These are phyloP conservation scores for Cosmia trapezina DNA, from an alignment of 2,888 invertebrate genomes.

Conservation along the genomic window DNA sequence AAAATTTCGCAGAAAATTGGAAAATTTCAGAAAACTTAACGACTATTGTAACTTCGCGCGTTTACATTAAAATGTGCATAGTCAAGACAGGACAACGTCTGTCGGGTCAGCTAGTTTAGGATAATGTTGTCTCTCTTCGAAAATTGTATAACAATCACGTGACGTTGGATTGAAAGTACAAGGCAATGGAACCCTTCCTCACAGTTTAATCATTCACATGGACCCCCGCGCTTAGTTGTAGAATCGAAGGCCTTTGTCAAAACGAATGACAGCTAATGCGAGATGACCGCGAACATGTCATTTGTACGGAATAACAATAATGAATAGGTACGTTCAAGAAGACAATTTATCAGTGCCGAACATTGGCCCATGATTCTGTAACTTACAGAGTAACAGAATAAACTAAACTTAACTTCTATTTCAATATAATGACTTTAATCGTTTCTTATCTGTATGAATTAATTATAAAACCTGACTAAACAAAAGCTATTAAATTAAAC, in stretches of 20 bases:
- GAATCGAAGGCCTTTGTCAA: constrained; percentile 17
- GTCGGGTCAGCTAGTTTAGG: too few species aligned
- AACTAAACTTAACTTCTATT: not conserved
- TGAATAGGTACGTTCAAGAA: not conserved
- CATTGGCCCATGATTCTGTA: not conserved
- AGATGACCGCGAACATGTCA: not conserved
- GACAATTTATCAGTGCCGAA: not conserved
- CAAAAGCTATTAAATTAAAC: not conserved
- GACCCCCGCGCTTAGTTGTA: not conserved
- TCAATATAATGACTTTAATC: not conserved
- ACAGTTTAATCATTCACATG: constrained; percentile 15
- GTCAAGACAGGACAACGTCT: too few species aligned
- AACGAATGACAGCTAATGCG: not conserved
- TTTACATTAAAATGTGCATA: too few species aligned
- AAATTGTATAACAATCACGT: too few species aligned
- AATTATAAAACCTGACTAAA: not conserved
- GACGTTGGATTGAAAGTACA: too few species aligned
- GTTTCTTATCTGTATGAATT: too few species aligned
- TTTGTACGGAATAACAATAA: constrained; percentile 18
- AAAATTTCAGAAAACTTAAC: too few species aligned
- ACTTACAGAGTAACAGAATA: not conserved
- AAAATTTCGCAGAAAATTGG: too few species aligned
- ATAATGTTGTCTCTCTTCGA: too few species aligned
- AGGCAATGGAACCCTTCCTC: constrained; percentile 8
- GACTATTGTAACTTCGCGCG: too few species aligned